A percentile compares a stretch with the other conserved stretches of the same genome.
phyloP scores from a whole-genome alignment of 2,888 invertebrate species.

The Platycnemis pennipes region DNA sequence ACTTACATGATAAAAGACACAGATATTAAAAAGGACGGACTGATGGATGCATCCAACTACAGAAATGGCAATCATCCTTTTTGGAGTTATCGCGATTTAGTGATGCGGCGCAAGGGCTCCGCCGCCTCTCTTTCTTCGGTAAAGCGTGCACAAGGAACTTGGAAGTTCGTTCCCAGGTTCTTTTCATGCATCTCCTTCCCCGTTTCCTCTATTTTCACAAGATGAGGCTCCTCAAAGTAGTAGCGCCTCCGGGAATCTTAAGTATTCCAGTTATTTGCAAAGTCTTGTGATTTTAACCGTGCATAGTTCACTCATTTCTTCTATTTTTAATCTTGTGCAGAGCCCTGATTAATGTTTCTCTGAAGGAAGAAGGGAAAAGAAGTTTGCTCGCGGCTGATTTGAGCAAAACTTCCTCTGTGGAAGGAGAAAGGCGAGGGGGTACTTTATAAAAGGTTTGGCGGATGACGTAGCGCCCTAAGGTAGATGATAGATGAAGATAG shows the following conservation, averaged over 20 bases:
- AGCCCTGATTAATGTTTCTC: conserved; percentile 2
- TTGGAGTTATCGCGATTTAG: not conserved
- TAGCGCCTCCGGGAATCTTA: not conserved
- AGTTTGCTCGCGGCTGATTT: not conserved
- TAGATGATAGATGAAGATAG: conserved; percentile 11
- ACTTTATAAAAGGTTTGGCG: not conserved
- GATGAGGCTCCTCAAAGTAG: not conserved
- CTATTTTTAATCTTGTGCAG: not conserved
- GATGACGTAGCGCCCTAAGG: not conserved
- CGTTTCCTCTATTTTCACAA: not conserved
- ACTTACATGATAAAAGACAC: no score
- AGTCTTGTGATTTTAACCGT: not conserved
- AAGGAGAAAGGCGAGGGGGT: not conserved
- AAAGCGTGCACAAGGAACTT: not conserved
- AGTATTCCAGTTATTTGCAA: not conserved
- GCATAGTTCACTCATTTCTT: not conserved
- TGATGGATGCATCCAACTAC: no score
- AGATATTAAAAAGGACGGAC: no score
- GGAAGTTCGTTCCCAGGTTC: not conserved
- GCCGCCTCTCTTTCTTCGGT: not conserved
- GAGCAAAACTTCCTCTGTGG: not conserved
- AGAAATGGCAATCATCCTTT: not conserved
- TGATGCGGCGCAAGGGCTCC: not conserved
- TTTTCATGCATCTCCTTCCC: not conserved
- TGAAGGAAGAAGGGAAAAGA: not conserved